A percentile compares a stretch with the other conserved stretches of the same genome.
These are phyloP conservation scores for Varroa destructor DNA, from an alignment of 1,140 invertebrate species.

Conservation along the genomic window DNA sequence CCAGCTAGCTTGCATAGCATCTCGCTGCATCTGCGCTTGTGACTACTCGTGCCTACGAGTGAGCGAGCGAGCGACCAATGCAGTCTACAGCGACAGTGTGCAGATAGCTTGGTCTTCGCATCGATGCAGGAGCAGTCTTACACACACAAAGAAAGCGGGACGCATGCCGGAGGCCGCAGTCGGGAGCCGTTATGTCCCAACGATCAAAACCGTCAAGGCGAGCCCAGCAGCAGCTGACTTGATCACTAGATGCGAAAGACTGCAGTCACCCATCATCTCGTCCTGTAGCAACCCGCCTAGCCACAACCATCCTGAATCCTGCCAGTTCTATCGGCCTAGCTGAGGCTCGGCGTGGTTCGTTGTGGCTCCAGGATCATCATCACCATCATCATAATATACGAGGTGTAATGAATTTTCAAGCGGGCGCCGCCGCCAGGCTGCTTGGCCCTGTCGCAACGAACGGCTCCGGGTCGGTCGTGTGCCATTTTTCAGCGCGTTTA, in stretches of 20 bases:
- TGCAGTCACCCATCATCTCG: background rate
- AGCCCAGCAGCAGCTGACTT: constrained; percentile 11
- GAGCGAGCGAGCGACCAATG: too few species aligned
- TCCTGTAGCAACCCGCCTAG: background rate
- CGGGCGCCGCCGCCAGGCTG: background rate
- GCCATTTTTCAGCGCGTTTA: constrained; percentile 20
- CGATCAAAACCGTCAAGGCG: background rate
- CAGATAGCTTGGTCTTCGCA: too few species aligned
- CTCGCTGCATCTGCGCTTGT: too few species aligned
- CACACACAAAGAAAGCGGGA: too few species aligned
- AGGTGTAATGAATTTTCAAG: constrained; percentile 29
- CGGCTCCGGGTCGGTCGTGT: background rate
- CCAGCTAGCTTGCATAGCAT: too few species aligned
- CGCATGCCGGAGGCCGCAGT: too few species aligned
- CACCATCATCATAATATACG: constrained; percentile 27
- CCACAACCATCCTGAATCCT: background rate
- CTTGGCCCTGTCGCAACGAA: background rate
- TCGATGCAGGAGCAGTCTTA: too few species aligned
- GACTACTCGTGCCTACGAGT: too few species aligned
- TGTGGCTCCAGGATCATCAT: constrained; percentile 2
- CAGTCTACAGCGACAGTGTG: too few species aligned
- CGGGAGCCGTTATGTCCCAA: too few species aligned
- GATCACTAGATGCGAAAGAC: constrained; percentile 9
- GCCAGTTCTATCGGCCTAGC: background rate
- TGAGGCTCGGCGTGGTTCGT: background rate